Base-by-base conservation (phyloP, 2,888 invertebrate genomes). In the Anoplius nigerrimus region DNA sequence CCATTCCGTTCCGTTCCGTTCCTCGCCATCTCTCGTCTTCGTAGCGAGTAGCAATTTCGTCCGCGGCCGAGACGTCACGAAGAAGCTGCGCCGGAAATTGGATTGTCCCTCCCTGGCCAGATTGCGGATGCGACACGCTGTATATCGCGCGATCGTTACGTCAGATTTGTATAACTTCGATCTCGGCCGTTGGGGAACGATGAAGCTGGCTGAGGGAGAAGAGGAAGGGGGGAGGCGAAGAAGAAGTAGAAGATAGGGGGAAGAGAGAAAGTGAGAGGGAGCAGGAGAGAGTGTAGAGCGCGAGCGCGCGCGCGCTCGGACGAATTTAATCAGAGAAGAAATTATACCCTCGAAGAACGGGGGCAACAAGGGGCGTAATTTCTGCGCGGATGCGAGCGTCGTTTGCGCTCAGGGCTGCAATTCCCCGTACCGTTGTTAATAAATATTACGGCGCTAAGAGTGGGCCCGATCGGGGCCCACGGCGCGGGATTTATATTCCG, bases 1-100 rank as follows among this genome's bases (percentile, higher is more conserved):
- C n/a, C n/a, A n/a, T n/a, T n/a, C n/a, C n/a, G n/a, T n/a, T n/a
- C n/a, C n/a, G n/a, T n/a, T n/a, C 66, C 27, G 18, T 13, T 8
- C 11, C n/a, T 15, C 16, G 34, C 55, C 24, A 55, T 55, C 34
- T 55, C 18, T 21, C 52, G 52, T 52, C 52, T 52, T 52, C 15
- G 55, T 21, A 34, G 60, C 62, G 74, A 55, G 56, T 59, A 60
- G 69, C 65, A 74, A 78, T 78, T 71, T 79, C 63, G 67, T 65
- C 53, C 43, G 59, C 67, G 63, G n/a, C n/a, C n/a, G 59, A 42
- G 67, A 61, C 62, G 57, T 65, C 69, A 58, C 58, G 67, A 75
- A 78, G 73, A 60, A 72, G 69, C 66, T n/a, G 73, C 66, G 58
- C 62, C 75, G 73, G 78, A 78, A 75, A 78, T 78, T 78, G 71